Evolutionary conservation across 2,113 vertebrate genomes (phyloP).

Genomic region (Gulo gulo): DNA sequence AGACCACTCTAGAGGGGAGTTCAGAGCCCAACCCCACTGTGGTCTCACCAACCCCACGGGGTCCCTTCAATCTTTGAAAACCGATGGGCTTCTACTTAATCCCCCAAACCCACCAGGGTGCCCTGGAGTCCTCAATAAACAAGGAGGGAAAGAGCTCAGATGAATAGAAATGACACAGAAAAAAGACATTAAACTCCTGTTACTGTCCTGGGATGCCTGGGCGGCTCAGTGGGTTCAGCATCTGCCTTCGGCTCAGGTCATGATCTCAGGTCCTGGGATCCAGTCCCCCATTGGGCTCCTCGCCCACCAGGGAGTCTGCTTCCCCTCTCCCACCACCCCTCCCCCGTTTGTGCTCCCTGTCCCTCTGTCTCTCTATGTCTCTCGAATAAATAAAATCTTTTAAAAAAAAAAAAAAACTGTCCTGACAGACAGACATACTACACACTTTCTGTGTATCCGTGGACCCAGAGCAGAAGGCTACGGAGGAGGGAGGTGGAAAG

Average conservation of each 20-base stretch:
- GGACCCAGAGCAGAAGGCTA: neutral
- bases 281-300: no score
- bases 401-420: no score
- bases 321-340: no score
- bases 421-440: neutral
- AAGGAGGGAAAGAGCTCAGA: neutral
- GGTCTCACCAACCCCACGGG: neutral
- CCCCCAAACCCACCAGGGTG: neutral
- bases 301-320: no score
- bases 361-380: no score
- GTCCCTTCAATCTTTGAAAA: neutral
- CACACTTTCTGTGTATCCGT: neutral
- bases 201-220: neutral
- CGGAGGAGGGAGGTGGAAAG: neutral
- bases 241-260: no score
- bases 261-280: no score
- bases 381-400: no score
- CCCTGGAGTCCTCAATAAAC: neutral
- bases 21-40: neutral
- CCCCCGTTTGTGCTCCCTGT: no score
- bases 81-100: neutral
- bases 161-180: neutral
- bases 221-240: no score
- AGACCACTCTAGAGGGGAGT: neutral
- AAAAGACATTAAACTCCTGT: neutral